Conservation (phyloP, 2,888 invertebrate genomes). For the Penaeus monodon region DNA sequence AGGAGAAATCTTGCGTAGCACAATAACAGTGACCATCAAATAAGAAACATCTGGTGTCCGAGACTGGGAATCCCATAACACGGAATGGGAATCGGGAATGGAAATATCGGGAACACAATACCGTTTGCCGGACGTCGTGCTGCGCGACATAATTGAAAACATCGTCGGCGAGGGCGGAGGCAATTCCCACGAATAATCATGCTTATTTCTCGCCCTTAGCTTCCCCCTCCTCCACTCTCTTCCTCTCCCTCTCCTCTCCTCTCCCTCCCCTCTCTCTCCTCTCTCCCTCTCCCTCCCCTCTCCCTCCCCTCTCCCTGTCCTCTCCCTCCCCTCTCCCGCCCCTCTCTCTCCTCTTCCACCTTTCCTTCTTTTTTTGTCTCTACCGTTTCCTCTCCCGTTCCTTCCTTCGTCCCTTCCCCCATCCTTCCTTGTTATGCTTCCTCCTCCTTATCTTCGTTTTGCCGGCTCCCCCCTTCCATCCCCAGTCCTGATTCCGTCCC, state of each 20-base stretch:
- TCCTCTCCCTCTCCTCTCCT: no score
- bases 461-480: no score
- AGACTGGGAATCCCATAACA: constrained; percentile 45
- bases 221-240: no score
- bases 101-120: constrained; percentile 56
- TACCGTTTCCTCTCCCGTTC: background rate
- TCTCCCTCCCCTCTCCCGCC: no score
- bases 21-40: constrained; percentile 48
- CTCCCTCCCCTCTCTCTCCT: no score
- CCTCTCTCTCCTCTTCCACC: no score
- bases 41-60: constrained; percentile 52
- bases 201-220: background rate
- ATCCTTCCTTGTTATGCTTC: no score
- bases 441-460: no score
- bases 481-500: no score
- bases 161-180: constrained; percentile 19
- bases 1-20: constrained; percentile 21
- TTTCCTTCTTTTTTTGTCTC: background rate
- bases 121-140: constrained; percentile 40
- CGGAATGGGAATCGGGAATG: constrained; percentile 53
- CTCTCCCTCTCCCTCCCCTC: no score
- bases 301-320: no score
- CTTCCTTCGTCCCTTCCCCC: background rate
- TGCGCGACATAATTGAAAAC: constrained; percentile 48
- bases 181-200: constrained; percentile 32